These are phyloP conservation scores for Alces alces DNA, from an alignment of 2,113 vertebrate species.

Conservation along the genomic window DNA sequence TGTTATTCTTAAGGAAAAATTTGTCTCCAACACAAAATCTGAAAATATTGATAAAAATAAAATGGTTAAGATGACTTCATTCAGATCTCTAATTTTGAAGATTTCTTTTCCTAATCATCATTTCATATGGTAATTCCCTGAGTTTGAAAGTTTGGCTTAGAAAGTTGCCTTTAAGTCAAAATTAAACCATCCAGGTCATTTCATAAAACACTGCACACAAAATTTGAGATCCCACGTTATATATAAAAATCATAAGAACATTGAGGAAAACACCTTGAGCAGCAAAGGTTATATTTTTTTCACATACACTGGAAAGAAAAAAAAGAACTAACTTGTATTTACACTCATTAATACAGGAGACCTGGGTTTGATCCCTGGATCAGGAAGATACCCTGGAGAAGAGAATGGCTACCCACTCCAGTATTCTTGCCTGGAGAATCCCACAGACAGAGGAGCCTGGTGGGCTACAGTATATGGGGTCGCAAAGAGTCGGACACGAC, in stretches of 20 bases:
- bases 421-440: not conserved
- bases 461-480: not conserved
- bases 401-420: not conserved
- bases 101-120: not conserved
- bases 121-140: not conserved
- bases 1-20: constrained; percentile 99
- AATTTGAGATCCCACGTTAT: not conserved
- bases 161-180: not conserved
- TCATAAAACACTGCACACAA: not conserved
- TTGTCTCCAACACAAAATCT: constrained; percentile 99
- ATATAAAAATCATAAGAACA: not conserved
- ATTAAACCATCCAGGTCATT: not conserved
- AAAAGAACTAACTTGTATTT: not conserved
- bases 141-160: constrained; percentile 22
- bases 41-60: constrained; percentile 68
- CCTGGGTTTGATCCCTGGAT: not conserved
- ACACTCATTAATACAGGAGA: not conserved
- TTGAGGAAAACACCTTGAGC: not conserved
- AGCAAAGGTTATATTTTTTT: not conserved
- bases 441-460: not conserved
- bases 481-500: not conserved
- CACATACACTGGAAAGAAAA: not conserved
- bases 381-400: not conserved
- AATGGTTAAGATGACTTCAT: constrained; percentile 13
- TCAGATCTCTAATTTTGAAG: constrained; percentile 21